Evolutionary conservation across 2,113 vertebrate species (phyloP).

Genomic region (Dissostichus mawsoni): DNA sequence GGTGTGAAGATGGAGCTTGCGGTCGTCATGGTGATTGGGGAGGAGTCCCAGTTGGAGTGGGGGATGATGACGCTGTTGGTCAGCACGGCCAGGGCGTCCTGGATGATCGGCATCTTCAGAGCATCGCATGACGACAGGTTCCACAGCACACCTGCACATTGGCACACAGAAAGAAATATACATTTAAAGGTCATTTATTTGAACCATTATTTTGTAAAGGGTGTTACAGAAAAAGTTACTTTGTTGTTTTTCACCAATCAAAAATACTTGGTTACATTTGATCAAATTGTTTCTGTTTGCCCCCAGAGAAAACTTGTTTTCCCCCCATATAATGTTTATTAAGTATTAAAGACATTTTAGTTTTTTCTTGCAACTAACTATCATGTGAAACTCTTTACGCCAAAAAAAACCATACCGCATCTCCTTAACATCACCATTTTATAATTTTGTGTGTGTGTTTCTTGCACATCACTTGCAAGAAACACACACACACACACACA

Average conservation of each 20-base stretch:
- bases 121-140: conserved; percentile 98
- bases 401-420: too few species aligned
- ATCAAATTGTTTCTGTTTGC: too few species aligned
- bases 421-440: too few species aligned
- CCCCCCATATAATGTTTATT: too few species aligned
- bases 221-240: too few species aligned
- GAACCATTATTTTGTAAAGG: too few species aligned
- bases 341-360: too few species aligned
- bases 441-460: too few species aligned
- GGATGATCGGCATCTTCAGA: conserved; percentile 99
- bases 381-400: too few species aligned
- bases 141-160: conserved; percentile 92
- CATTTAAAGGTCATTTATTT: background rate
- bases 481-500: background rate
- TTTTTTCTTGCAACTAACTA: too few species aligned
- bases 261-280: background rate
- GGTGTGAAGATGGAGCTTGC: conserved; percentile 96
- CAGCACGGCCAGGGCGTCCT: conserved; percentile 96
- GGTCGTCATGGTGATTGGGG: conserved; percentile 93
- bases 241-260: background rate
- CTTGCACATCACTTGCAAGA: background rate
- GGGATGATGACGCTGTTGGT: conserved; percentile 99
- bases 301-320: too few species aligned
- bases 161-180: background rate
- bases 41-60: conserved; percentile 96